Evolutionary conservation across 2,797 vertebrate species (phyloP).

Genomic region (Knipowitschia caucasica): DNA sequence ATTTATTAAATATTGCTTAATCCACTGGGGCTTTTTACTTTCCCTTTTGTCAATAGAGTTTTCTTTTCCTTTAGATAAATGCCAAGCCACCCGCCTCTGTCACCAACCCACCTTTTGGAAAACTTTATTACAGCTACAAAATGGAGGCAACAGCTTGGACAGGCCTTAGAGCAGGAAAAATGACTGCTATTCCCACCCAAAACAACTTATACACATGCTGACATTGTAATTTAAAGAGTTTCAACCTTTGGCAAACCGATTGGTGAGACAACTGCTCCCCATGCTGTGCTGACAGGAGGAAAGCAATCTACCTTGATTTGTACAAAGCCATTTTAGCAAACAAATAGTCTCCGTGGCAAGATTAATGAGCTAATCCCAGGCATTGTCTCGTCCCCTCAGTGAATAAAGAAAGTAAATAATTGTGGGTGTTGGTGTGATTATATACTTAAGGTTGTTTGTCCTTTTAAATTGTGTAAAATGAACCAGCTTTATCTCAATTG

Average conservation of each 20-base stretch:
- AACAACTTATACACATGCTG: conserved; percentile 55
- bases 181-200: conserved; percentile 37
- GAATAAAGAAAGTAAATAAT: conserved; percentile 64
- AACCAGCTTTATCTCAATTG: conserved; percentile 72
- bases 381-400: conserved; percentile 51
- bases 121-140: conserved; percentile 62
- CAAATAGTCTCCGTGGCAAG: conserved; percentile 53
- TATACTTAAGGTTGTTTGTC: conserved; percentile 50
- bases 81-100: conserved; percentile 58
- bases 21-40: conserved; percentile 36
- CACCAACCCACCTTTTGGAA: conserved; percentile 58
- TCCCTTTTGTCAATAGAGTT: conserved; percentile 59
- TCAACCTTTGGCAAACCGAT: conserved; percentile 61
- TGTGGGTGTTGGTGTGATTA: conserved; percentile 55
- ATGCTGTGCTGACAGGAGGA: conserved; percentile 52
- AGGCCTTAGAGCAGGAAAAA: conserved; percentile 48
- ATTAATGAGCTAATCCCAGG: conserved; percentile 72
- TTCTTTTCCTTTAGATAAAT: conserved; percentile 69
- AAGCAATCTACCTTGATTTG: conserved; percentile 67
- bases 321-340: conserved; percentile 57
- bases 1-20: conserved; percentile 44
- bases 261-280: conserved; percentile 36
- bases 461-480: conserved; percentile 55
- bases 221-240: conserved; percentile 61
- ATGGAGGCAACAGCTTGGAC: conserved; percentile 45